A percentile compares a stretch with the other conserved stretches of the same genome.
Conservation (phyloP, 2,888 invertebrate species). For the Heliconius ismenius region DNA sequence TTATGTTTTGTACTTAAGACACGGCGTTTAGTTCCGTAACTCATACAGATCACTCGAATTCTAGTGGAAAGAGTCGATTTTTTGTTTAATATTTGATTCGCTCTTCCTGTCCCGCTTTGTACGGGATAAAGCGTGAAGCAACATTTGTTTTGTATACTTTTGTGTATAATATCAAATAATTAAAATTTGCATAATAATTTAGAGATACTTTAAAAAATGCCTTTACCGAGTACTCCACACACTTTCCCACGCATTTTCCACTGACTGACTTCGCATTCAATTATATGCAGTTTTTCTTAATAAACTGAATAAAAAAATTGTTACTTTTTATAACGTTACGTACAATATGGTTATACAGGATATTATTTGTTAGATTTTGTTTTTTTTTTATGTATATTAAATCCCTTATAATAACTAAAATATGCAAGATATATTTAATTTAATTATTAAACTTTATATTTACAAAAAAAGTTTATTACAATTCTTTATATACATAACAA, state of each 20-base stretch:
- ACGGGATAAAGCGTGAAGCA: no score
- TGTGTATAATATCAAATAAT: neutral
- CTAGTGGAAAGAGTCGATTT: no score
- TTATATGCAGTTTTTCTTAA: constrained; percentile 41
- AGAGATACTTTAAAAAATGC: constrained; percentile 21
- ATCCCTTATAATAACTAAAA: no score
- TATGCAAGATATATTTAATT: no score
- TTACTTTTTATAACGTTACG: neutral
- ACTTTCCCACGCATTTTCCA: constrained; percentile 49
- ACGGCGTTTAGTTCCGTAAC: neutral
- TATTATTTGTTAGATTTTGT: neutral
- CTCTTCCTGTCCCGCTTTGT: no score
- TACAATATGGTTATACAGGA: constrained; percentile 4
- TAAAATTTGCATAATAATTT: neutral
- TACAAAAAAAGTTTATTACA: no score
- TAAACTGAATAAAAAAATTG: constrained; percentile 35
- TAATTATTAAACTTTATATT: no score
- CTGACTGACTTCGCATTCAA: constrained; percentile 44
- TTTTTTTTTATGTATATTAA: no score
- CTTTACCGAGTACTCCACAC: constrained; percentile 30
- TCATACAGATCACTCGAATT: neutral
- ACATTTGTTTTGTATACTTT: no score
- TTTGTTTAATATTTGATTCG: no score
- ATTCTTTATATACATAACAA: no score
- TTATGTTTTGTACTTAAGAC: neutral